Evolutionary conservation across 2,113 vertebrate species (phyloP).

Genomic region (Hippoglossus stenolepis): DNA sequence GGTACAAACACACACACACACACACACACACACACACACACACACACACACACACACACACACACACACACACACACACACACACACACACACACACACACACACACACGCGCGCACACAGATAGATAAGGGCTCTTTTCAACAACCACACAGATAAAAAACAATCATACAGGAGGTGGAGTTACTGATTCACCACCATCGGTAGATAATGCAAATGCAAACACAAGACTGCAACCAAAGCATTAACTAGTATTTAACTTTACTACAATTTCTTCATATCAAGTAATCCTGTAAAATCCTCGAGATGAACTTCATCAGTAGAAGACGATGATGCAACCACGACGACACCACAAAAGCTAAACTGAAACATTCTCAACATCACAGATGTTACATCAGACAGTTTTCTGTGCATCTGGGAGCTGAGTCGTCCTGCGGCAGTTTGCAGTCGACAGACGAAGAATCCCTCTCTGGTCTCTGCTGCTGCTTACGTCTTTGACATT

Average conservation of each 20-base stretch:
- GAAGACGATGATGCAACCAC: neutral
- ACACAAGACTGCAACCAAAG: neutral
- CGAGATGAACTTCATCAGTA: neutral
- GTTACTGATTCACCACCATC: neutral
- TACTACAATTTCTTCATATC: too few relatives aligned
- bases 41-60: neutral
- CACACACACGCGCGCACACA: neutral
- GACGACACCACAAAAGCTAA: neutral
- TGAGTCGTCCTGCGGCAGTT: neutral
- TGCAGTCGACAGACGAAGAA: neutral
- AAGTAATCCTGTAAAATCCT: neutral
- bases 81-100: neutral
- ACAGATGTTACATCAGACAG: constrained; percentile 2
- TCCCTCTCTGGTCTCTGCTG: constrained; percentile 5
- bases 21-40: neutral
- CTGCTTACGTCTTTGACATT: constrained; percentile 30
- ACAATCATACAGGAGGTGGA: neutral
- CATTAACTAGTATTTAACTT: too few relatives aligned
- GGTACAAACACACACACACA: constrained; percentile 61
- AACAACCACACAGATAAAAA: neutral
- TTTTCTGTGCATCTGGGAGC: neutral
- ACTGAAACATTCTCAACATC: constrained; percentile 1
- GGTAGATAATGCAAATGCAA: neutral
- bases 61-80: too few relatives aligned
- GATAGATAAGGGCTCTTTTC: too few relatives aligned